Conservation (phyloP, 1,140 invertebrate species). For the Zaprionus kolodkinae region DNA sequence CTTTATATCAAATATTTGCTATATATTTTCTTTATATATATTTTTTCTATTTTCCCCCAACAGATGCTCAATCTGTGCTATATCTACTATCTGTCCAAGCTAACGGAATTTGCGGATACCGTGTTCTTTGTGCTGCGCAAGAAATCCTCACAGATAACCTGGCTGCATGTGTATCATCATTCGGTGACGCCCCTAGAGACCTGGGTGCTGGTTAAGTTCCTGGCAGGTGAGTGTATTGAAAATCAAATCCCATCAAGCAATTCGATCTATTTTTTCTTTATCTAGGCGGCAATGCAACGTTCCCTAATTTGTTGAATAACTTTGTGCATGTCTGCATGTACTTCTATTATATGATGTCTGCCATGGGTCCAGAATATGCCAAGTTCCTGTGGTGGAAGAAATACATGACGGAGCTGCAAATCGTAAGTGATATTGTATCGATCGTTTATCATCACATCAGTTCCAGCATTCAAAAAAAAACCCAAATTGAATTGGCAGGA, state of each 20-base stretch:
- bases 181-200: slow-evolving; percentile 96
- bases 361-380: slow-evolving; percentile 95
- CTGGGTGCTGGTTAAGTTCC: slow-evolving; percentile 97
- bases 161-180: slow-evolving; percentile 97
- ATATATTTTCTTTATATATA: not conserved
- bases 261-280: not conserved
- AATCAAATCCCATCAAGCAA: not conserved
- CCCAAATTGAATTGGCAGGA: slow-evolving; percentile 11
- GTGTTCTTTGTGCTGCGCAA: slow-evolving; percentile 96
- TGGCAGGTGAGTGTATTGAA: slow-evolving; percentile 88
- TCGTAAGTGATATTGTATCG: slow-evolving; percentile 87
- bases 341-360: slow-evolving; percentile 95
- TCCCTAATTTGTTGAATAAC: slow-evolving; percentile 96
- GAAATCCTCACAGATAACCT: slow-evolving; percentile 96
- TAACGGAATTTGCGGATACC: slow-evolving; percentile 98
- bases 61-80: slow-evolving; percentile 97
- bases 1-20: slow-evolving; percentile 3
- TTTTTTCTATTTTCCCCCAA: slow-evolving; percentile 58
- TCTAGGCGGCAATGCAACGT: slow-evolving; percentile 94
- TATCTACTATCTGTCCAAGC: slow-evolving; percentile 99
- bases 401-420: slow-evolving; percentile 94
- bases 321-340: slow-evolving; percentile 98
- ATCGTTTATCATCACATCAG: slow-evolving; percentile 59
- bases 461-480: slow-evolving; percentile 57
- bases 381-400: slow-evolving; percentile 98